Percentiles rank a stretch among this genome's conserved stretches.
Evolutionary conservation across 2,888 invertebrate species (phyloP).

Genomic region (Sarcophaga rosellei): DNA sequence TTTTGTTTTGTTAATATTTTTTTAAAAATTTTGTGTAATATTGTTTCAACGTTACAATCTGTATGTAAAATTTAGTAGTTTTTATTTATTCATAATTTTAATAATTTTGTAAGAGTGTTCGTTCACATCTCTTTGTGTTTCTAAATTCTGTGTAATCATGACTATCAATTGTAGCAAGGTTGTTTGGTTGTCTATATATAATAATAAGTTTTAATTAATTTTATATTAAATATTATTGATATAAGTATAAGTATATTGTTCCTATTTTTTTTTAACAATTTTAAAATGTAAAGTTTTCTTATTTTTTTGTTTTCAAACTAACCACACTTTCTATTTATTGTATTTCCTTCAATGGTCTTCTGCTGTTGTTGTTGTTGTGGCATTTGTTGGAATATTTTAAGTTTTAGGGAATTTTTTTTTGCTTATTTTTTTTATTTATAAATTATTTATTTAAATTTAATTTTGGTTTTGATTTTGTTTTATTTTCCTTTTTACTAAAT

Average conservation of each 20-base stretch:
- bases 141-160: too few relatives aligned
- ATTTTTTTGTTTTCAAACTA: background rate
- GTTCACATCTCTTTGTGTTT: too few relatives aligned
- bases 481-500: conserved; percentile 18
- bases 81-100: too few relatives aligned
- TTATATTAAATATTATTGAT: too few relatives aligned
- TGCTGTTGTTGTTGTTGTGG: conserved; percentile 26
- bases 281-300: background rate
- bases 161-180: too few relatives aligned
- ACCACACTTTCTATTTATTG: background rate
- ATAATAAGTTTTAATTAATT: too few relatives aligned
- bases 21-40: too few relatives aligned
- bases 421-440: conserved; percentile 29
- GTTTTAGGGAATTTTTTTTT: conserved; percentile 8
- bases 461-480: conserved; percentile 16
- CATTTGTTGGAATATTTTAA: conserved; percentile 61
- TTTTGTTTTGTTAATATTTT: too few relatives aligned
- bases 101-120: too few relatives aligned
- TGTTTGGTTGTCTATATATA: too few relatives aligned
- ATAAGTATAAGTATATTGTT: background rate
- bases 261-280: conserved; percentile 4
- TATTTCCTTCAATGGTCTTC: background rate
- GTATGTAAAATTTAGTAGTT: too few relatives aligned
- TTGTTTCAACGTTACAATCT: too few relatives aligned
- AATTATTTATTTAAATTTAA: conserved; percentile 20